phyloP scores from a whole-genome alignment of 2,888 invertebrate species.

The Charanyca ferruginea region DNA sequence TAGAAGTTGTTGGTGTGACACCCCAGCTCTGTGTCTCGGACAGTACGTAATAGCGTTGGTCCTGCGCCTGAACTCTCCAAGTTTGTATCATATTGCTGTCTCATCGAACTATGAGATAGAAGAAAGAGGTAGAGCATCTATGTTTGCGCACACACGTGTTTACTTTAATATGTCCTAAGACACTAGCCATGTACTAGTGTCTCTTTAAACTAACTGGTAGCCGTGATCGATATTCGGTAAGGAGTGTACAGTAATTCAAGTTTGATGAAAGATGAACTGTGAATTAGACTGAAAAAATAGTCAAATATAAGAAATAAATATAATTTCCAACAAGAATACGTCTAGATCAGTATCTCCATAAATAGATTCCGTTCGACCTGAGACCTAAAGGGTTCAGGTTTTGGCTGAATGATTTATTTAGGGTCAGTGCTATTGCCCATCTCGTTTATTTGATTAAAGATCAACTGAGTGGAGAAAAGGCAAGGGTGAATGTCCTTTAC shows the following conservation, averaged over 20 bases:
- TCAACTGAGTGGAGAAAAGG: slow-evolving; percentile 53
- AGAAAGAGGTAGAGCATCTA: neutral
- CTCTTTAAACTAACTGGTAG: too few species aligned
- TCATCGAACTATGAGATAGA: neutral
- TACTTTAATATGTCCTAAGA: too few species aligned
- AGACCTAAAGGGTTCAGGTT: slow-evolving; percentile 38
- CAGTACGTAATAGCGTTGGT: too few species aligned
- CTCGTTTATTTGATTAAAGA: slow-evolving; percentile 55
- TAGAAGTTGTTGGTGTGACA: too few species aligned
- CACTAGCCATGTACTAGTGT: too few species aligned
- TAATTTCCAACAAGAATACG: slow-evolving; percentile 19
- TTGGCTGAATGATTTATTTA: slow-evolving; percentile 47
- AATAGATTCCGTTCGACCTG: slow-evolving; percentile 19
- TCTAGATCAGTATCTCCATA: slow-evolving; percentile 24
- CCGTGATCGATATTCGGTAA: too few species aligned
- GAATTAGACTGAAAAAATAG: too few species aligned
- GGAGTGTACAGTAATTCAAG: too few species aligned
- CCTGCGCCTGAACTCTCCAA: neutral
- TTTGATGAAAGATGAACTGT: too few species aligned
- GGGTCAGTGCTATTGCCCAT: slow-evolving; percentile 37
- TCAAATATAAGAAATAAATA: neutral
- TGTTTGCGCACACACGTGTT: too few species aligned
- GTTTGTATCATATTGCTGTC: neutral
- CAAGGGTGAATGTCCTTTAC: slow-evolving; percentile 18
- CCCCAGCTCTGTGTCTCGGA: too few species aligned